Evolutionary conservation across 2,113 vertebrate genomes (phyloP).

Genomic region (Podarcis cretensis): DNA sequence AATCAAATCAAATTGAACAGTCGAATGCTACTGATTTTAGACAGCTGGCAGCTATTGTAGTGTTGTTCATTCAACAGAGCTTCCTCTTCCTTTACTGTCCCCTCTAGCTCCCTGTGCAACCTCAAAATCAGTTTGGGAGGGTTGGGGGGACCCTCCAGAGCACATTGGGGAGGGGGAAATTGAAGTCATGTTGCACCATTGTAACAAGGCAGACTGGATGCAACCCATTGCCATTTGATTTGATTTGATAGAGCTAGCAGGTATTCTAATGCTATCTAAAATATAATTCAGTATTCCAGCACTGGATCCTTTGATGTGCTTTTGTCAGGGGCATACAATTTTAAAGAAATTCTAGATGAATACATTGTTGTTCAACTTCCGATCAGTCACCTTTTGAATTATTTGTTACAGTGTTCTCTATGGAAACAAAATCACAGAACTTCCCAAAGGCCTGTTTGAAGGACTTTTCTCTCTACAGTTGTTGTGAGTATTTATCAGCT

Average conservation of each 20-base stretch:
- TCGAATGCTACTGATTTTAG: too few species aligned
- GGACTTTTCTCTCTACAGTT: slow-evolving; percentile 96
- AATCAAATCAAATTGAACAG: too few species aligned
- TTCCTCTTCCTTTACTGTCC: too few species aligned
- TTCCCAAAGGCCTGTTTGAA: slow-evolving; percentile 95
- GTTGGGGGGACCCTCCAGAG: too few species aligned
- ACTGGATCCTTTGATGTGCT: not conserved
- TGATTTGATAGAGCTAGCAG: not conserved
- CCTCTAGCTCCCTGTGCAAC: too few species aligned
- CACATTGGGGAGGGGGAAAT: too few species aligned
- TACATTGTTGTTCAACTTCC: not conserved
- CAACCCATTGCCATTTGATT: too few species aligned
- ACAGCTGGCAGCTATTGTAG: too few species aligned
- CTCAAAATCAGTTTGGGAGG: too few species aligned
- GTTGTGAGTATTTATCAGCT: slow-evolving; percentile 86
- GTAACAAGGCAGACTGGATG: too few species aligned
- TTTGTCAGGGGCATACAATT: not conserved
- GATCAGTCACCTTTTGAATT: slow-evolving; percentile 13
- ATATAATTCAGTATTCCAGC: not conserved
- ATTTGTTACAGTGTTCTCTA: slow-evolving; percentile 88
- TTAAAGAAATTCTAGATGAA: not conserved
- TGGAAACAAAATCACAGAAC: slow-evolving; percentile 98
- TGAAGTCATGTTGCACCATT: too few species aligned
- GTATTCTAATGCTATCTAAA: not conserved
- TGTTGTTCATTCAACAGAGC: too few species aligned